These are phyloP conservation scores for Morelia viridis DNA, from an alignment of 2,797 vertebrate genomes.

Conservation along the genomic window DNA sequence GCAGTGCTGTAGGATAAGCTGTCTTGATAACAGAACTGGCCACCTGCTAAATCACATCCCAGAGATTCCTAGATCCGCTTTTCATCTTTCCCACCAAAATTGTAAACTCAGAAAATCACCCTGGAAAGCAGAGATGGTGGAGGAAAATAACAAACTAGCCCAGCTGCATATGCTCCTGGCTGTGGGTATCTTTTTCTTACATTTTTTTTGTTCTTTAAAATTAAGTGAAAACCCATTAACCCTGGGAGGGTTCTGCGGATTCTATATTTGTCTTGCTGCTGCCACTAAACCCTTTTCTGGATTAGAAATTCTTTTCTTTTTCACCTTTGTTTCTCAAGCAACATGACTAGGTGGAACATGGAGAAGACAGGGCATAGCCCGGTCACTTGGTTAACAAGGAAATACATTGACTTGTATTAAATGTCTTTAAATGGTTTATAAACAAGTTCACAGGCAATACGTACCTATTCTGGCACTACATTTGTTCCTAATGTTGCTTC, in stretches of 20 bases:
- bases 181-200: neutral
- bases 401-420: neutral
- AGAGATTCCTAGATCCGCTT: neutral
- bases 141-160: neutral
- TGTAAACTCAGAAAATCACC: neutral
- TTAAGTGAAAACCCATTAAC: neutral
- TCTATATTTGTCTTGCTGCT: neutral
- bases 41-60: neutral
- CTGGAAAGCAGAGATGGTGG: neutral
- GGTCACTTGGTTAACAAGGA: neutral
- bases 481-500: neutral
- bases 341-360: neutral
- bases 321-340: neutral
- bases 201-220: neutral
- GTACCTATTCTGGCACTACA: neutral
- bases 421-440: neutral
- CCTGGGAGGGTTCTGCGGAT: neutral
- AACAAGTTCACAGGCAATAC: neutral
- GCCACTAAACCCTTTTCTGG: neutral
- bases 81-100: neutral
- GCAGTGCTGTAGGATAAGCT: neutral
- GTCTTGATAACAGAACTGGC: neutral
- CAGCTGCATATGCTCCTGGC: neutral
- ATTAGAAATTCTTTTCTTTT: neutral
- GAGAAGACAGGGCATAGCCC: neutral